Base-by-base conservation (phyloP, 2,797 vertebrate species). In the Otus scops region DNA sequence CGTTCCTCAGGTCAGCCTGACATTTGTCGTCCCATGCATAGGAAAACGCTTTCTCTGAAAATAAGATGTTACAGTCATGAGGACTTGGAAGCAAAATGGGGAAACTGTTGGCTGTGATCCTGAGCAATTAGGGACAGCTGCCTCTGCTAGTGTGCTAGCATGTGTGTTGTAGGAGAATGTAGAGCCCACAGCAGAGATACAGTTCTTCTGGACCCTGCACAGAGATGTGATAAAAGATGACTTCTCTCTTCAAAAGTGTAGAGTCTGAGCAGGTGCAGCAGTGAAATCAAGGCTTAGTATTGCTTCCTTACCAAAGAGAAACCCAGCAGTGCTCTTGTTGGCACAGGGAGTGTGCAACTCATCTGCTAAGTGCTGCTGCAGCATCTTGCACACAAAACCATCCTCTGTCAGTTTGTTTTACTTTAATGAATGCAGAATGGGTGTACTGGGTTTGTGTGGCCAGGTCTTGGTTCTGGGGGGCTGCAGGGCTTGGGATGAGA, bases 31-130 rank as follows among this genome's bases (percentile, higher is more conserved):
- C 86, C 68, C 57, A 9, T 38, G 79, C 0, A 8, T 90, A 70
- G 74, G 93, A 88, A 96, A 94, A 51, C 32, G 54, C 38, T 41
- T 64, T 15, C 0, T 0, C 54, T 71, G 85, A 60, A 92, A 95
- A 92, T 64, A 94, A 80, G 73, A 95, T 56, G 83, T 86, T 84
- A 71, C 57, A 94, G 88, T 92, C 85, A 86, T 57, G 57, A 90
- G 73, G 70, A 92, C 57, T 88, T 95, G 92, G 92, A 97, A 81
- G 24, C 45, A 94, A 88, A 93, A 51, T 12, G 80, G 88, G 73
- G 41, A 93, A 94, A 86, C 50, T 43, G 83, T 51, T 93, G 90
- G 92, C 90, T 67, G 83, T 65, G 85, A 92, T 95, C 51, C 90
- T 74, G 47, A 78, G 78, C 69, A 90, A 56, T 36, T 23, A 80